These are phyloP conservation scores for Cephonodes hylas DNA, from an alignment of 2,888 invertebrate species.

Conservation along the genomic window DNA sequence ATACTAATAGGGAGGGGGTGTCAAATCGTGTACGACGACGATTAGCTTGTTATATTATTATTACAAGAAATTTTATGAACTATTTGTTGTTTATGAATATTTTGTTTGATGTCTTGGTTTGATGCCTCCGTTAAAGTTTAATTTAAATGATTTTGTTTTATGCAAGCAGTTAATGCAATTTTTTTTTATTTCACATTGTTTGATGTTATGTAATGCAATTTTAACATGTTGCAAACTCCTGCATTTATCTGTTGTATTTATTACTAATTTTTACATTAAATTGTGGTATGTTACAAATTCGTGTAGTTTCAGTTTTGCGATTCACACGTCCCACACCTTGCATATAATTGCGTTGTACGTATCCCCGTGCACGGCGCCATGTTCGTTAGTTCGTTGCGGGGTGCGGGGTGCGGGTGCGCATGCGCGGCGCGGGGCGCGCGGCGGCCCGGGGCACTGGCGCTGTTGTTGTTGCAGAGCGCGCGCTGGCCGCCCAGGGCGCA, in stretches of 20 bases:
- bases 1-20: constrained; percentile 78
- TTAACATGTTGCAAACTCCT: constrained; percentile 83
- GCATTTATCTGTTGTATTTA: constrained; percentile 85
- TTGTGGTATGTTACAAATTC: constrained; percentile 85
- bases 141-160: constrained; percentile 80
- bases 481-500: constrained; percentile 49
- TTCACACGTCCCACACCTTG: constrained; percentile 60
- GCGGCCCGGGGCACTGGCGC: constrained; percentile 21
- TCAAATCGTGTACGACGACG: constrained; percentile 75
- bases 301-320: constrained; percentile 79
- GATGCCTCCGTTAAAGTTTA: constrained; percentile 80
- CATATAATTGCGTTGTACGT: constrained; percentile 30
- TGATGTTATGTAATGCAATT: constrained; percentile 82
- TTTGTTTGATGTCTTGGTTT: constrained; percentile 78
- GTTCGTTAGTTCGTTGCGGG: not conserved
- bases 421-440: constrained; percentile 15
- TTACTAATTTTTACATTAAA: constrained; percentile 88
- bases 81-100: constrained; percentile 76
- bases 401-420: not conserved
- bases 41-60: constrained; percentile 69
- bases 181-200: constrained; percentile 78
- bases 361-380: constrained; percentile 29
- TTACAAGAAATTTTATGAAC: constrained; percentile 78
- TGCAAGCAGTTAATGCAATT: constrained; percentile 81
- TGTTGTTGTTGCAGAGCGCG: constrained; percentile 60